A percentile compares a stretch with the other conserved stretches of the same genome.
Evolutionary conservation across 1,140 invertebrate species (phyloP).

Genomic region (Euura saliciscinereae): DNA sequence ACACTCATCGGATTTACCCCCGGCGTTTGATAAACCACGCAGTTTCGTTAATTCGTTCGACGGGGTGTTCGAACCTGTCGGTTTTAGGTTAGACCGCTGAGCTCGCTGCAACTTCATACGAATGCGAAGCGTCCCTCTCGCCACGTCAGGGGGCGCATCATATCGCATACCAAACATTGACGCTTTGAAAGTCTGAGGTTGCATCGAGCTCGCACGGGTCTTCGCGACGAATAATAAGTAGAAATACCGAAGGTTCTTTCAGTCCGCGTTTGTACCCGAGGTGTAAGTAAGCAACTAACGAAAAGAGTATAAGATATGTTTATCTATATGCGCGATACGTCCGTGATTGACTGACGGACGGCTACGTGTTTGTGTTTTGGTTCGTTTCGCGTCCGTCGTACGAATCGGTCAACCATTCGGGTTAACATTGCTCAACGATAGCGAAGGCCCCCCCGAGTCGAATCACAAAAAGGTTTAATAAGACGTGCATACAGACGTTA

Average conservation of each 20-base stretch:
- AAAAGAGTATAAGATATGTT: too few relatives aligned
- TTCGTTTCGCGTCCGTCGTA: too few relatives aligned
- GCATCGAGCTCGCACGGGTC: background rate
- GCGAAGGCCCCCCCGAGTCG: too few relatives aligned
- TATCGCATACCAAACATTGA: conserved; percentile 39
- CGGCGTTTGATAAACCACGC: background rate
- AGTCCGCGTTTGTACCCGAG: too few relatives aligned
- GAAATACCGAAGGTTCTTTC: background rate
- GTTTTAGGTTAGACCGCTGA: background rate
- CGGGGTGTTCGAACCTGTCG: background rate
- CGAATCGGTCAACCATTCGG: too few relatives aligned
- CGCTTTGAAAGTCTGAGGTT: conserved; percentile 1
- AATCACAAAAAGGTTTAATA: conserved; percentile 2
- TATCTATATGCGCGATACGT: too few relatives aligned
- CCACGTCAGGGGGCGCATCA: conserved; percentile 23
- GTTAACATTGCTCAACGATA: too few relatives aligned
- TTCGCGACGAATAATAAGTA: background rate
- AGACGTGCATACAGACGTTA: background rate
- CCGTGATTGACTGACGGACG: too few relatives aligned
- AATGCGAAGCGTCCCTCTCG: conserved; percentile 34
- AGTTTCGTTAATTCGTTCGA: background rate
- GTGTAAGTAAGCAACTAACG: too few relatives aligned
- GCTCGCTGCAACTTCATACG: conserved; percentile 32
- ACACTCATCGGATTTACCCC: conserved; percentile 1
- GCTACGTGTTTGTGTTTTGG: too few relatives aligned